These are phyloP conservation scores for Tetragnatha montana DNA, from an alignment of 2,888 invertebrate species.

Conservation along the genomic window DNA sequence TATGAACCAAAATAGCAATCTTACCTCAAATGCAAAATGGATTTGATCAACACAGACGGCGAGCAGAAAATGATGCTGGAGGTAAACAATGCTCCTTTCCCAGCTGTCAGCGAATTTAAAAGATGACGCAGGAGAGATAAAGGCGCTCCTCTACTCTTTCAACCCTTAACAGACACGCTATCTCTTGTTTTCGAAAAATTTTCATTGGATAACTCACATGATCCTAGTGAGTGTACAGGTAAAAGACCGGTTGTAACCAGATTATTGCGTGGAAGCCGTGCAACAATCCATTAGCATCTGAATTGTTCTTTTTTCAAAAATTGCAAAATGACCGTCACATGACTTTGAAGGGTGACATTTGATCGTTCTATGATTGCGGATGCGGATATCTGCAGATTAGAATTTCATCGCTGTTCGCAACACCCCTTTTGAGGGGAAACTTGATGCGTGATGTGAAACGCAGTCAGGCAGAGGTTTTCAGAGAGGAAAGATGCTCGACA, in stretches of 20 bases:
- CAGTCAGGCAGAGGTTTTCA: not conserved
- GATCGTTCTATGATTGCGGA: not conserved
- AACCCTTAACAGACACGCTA: not conserved
- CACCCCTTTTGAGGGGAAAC: not conserved
- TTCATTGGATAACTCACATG: not conserved
- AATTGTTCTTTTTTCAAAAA: not conserved
- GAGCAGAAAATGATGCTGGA: not conserved
- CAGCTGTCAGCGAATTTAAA: not conserved
- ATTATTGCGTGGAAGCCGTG: not conserved
- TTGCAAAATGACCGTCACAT: not conserved
- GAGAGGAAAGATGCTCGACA: not conserved
- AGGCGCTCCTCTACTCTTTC: not conserved
- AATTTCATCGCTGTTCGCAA: not conserved
- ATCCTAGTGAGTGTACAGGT: not conserved
- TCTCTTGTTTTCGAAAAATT: not conserved
- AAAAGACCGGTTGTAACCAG: not conserved
- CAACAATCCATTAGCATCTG: not conserved
- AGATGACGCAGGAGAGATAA: not conserved
- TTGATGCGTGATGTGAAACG: not conserved
- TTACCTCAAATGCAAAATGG: not conserved
- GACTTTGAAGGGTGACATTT: not conserved
- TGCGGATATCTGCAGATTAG: not conserved
- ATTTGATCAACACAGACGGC: not conserved
- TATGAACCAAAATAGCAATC: not conserved
- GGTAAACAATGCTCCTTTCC: not conserved